Percentiles rank a stretch among this genome's conserved stretches.
phyloP scores from a whole-genome alignment of 2,888 invertebrate species.

The Brachypalpus laphriformis region DNA sequence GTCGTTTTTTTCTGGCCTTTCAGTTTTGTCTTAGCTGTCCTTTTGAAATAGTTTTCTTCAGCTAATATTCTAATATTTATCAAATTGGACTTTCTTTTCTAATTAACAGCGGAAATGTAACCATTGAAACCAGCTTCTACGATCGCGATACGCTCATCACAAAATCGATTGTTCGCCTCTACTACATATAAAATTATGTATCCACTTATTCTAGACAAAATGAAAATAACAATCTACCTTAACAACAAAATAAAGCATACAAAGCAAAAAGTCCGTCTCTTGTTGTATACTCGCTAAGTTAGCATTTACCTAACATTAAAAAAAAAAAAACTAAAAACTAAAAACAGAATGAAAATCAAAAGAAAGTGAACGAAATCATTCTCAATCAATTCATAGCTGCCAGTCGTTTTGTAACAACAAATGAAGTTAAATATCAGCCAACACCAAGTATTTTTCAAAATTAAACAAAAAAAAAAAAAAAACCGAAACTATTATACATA shows the following conservation, averaged over 20 bases:
- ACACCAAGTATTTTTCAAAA: neutral
- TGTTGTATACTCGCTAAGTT: constrained; percentile 70
- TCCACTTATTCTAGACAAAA: constrained; percentile 21
- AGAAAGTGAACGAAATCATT: constrained; percentile 1
- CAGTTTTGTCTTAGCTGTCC: no score
- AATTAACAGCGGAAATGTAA: constrained; percentile 94
- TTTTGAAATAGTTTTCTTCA: no score
- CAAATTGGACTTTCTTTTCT: neutral
- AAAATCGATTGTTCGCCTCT: constrained; percentile 96
- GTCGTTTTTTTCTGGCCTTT: no score
- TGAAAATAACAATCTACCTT: constrained; percentile 64
- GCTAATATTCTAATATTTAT: neutral
- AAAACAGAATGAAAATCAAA: neutral
- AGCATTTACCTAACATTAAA: constrained; percentile 56
- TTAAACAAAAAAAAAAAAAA: constrained; percentile 1
- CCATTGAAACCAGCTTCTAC: constrained; percentile 98
- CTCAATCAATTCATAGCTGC: constrained; percentile 64
- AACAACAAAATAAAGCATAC: constrained; percentile 34
- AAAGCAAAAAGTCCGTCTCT: constrained; percentile 66
- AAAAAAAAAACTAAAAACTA: constrained; percentile 21
- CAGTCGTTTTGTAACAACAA: constrained; percentile 41
- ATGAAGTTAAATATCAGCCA: constrained; percentile 21
- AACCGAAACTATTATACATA: no score
- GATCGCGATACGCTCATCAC: constrained; percentile 97
- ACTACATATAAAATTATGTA: constrained; percentile 89